Percentiles rank a stretch among this genome's conserved stretches.
These are phyloP conservation scores for Thaleichthys pacificus DNA, from an alignment of 2,797 vertebrate species.

Conservation along the genomic window DNA sequence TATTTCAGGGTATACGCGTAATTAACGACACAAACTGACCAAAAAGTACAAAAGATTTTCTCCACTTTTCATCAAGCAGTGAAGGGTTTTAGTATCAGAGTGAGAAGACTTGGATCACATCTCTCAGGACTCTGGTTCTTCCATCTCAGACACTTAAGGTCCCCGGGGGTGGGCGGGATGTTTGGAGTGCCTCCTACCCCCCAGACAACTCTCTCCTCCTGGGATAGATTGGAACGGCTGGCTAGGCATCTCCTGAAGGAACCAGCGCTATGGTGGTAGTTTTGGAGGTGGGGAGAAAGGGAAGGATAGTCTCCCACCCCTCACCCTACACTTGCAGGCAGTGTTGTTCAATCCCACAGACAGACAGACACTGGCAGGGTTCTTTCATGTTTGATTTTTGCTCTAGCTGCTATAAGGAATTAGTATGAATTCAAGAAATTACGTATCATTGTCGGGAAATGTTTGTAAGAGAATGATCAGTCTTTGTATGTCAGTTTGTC, in stretches of 20 bases:
- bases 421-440: background rate
- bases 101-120: constrained; percentile 13
- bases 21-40: background rate
- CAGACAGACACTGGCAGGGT: background rate
- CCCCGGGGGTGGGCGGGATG: background rate
- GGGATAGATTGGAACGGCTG: constrained; percentile 14
- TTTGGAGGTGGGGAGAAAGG: background rate
- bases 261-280: background rate
- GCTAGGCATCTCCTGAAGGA: constrained; percentile 11
- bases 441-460: background rate
- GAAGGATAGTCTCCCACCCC: background rate
- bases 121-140: background rate
- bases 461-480: too few relatives aligned
- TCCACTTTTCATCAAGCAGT: constrained; percentile 6
- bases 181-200: constrained; percentile 3
- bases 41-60: background rate
- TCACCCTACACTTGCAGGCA: background rate
- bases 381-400: background rate
- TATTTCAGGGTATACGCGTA: background rate
- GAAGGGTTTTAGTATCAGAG: constrained; percentile 9
- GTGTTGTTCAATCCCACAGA: background rate
- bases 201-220: constrained; percentile 5
- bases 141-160: constrained; percentile 14
- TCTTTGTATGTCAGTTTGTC: background rate
- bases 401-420: background rate